Conservation (phyloP, 2,888 invertebrate genomes). For the Perdita meconis region DNA sequence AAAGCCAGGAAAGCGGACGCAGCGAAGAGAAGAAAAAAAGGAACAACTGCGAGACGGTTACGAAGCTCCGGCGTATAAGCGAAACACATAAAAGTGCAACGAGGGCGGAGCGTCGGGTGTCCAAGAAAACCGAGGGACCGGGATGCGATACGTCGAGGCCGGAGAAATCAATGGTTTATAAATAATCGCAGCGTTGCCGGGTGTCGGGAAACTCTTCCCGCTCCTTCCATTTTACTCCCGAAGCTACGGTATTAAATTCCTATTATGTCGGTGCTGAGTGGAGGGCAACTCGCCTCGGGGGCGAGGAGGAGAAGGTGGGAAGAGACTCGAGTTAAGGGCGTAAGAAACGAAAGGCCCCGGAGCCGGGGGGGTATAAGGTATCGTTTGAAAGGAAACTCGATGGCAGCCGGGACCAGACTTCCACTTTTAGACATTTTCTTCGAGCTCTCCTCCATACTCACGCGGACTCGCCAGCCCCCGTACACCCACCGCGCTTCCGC, state of each 20-base stretch:
- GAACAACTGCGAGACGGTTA: background rate
- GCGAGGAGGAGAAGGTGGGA: conserved; percentile 31
- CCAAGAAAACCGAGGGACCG: background rate
- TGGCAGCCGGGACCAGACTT: conserved; percentile 53
- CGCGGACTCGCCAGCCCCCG: conserved; percentile 12
- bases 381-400: conserved; percentile 63
- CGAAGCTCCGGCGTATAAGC: conserved; percentile 27
- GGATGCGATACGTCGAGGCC: background rate
- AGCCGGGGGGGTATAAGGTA: conserved; percentile 47
- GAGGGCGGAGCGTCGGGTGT: background rate
- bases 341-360: conserved; percentile 48
- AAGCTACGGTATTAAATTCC: conserved; percentile 61
- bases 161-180: conserved; percentile 54
- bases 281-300: conserved; percentile 37
- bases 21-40: background rate
- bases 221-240: conserved; percentile 26
- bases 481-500: conserved; percentile 38
- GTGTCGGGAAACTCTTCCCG: conserved; percentile 8
- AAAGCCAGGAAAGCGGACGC: no score
- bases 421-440: conserved; percentile 52
- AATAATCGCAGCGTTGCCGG: conserved; percentile 48
- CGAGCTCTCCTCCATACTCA: conserved; percentile 45
- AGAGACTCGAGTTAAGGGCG: conserved; percentile 55
- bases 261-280: conserved; percentile 56
- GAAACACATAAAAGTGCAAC: conserved; percentile 42